Evolutionary conservation across 2,113 vertebrate species (phyloP).

Genomic region (Beaufortia kweichowensis): DNA sequence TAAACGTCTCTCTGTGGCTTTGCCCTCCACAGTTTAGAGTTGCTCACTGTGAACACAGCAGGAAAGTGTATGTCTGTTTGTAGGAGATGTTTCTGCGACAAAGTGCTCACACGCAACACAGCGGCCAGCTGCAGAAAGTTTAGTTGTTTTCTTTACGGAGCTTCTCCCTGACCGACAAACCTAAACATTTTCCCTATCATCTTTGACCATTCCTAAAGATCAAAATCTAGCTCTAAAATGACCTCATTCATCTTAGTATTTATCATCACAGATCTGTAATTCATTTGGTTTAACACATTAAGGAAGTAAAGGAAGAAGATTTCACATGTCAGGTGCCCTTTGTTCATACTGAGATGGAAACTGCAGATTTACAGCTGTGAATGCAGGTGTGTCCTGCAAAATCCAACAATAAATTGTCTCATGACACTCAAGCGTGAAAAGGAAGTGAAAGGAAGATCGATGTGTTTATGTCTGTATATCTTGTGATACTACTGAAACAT

Average conservation of each 20-base stretch:
- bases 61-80: slow-evolving; percentile 35
- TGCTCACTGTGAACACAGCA: slow-evolving; percentile 9
- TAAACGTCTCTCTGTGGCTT: slow-evolving; percentile 19
- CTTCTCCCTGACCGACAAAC: slow-evolving; percentile 34
- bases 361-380: slow-evolving; percentile 32
- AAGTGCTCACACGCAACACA: slow-evolving; percentile 42
- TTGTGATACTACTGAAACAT: neutral
- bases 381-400: slow-evolving; percentile 33
- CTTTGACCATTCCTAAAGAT: neutral
- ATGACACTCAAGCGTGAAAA: slow-evolving; percentile 1
- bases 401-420: slow-evolving; percentile 22
- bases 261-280: slow-evolving; percentile 2
- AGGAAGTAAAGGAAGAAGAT: neutral
- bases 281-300: neutral
- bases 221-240: neutral
- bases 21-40: slow-evolving; percentile 13
- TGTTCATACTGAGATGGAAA: slow-evolving; percentile 21
- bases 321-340: neutral
- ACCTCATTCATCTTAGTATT: slow-evolving; percentile 11
- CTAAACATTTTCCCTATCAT: slow-evolving; percentile 13
- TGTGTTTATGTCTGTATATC: slow-evolving; percentile 27
- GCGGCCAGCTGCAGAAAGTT: slow-evolving; percentile 38
- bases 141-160: slow-evolving; percentile 34
- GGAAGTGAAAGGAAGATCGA: neutral
- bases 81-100: slow-evolving; percentile 29